Conservation (phyloP, 2,113 vertebrate genomes). For the Guaruba guarouba region DNA sequence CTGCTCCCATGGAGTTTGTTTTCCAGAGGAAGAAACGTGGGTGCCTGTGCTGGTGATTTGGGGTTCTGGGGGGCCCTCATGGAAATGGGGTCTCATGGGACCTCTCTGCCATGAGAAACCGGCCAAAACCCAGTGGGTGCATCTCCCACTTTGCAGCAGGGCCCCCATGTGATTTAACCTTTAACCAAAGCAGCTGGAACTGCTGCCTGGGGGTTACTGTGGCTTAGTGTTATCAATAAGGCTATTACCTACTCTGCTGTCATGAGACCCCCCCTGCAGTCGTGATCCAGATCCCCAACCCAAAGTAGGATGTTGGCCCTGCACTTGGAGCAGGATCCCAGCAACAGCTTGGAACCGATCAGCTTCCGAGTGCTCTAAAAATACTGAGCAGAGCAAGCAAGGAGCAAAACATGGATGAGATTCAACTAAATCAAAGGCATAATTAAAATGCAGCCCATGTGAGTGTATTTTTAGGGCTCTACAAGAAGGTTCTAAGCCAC, state of each 20-base stretch:
- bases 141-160: neutral
- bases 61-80: fast-evolving
- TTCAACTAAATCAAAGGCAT: neutral
- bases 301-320: neutral
- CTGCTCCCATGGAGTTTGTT: neutral
- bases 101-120: neutral
- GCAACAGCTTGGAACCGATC: neutral
- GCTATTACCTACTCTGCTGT: neutral
- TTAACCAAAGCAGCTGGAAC: neutral
- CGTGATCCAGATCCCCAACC: neutral
- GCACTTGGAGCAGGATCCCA: neutral
- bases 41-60: neutral
- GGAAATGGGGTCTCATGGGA: neutral
- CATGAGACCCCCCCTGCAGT: neutral
- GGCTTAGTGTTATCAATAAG: neutral
- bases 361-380: slow-evolving; percentile 4
- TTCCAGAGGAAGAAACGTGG: neutral
- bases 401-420: slow-evolving; percentile 24
- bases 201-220: neutral
- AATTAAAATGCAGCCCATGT: slow-evolving; percentile 11
- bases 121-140: neutral
- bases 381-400: neutral
- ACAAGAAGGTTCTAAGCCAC: neutral
- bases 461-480: slow-evolving; percentile 60
- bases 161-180: neutral